phyloP scores from a whole-genome alignment of 2,888 invertebrate species.

The Athalia circularis region DNA sequence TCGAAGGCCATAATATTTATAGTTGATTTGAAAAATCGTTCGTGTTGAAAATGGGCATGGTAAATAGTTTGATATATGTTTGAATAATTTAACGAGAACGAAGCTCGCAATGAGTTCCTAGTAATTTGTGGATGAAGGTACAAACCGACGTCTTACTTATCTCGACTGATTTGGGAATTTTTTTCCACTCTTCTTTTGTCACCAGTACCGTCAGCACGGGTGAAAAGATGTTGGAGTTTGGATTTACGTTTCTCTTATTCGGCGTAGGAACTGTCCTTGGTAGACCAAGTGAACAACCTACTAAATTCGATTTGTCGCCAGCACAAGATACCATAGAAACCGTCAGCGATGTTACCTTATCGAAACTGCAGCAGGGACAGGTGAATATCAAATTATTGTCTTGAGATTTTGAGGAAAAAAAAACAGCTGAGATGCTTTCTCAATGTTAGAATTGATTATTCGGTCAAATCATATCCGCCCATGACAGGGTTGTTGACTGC shows the following conservation, averaged over 20 bases:
- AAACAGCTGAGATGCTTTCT: neutral
- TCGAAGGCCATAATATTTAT: constrained; percentile 11
- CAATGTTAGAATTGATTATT: neutral
- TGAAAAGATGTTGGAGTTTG: constrained; percentile 22
- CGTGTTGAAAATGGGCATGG: constrained; percentile 27
- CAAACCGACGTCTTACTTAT: neutral
- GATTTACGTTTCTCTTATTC: constrained; percentile 1
- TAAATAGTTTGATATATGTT: constrained; percentile 8
- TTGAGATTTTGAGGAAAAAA: neutral
- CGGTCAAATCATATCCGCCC: neutral
- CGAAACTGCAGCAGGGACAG: constrained; percentile 60
- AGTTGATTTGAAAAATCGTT: neutral
- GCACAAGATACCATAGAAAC: constrained; percentile 41
- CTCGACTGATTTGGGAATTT: neutral
- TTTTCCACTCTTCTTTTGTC: neutral
- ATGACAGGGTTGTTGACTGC: neutral
- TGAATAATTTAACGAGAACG: constrained; percentile 17
- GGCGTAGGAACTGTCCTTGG: constrained; percentile 43
- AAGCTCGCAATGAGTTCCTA: constrained; percentile 15
- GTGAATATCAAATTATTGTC: constrained; percentile 54
- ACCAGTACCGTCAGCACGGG: neutral
- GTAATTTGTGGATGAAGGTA: constrained; percentile 1
- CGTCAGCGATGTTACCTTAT: constrained; percentile 46
- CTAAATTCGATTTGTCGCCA: constrained; percentile 59
- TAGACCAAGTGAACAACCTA: constrained; percentile 60